phyloP scores from a whole-genome alignment of 2,113 vertebrate species.

The Muntiacus reevesi region DNA sequence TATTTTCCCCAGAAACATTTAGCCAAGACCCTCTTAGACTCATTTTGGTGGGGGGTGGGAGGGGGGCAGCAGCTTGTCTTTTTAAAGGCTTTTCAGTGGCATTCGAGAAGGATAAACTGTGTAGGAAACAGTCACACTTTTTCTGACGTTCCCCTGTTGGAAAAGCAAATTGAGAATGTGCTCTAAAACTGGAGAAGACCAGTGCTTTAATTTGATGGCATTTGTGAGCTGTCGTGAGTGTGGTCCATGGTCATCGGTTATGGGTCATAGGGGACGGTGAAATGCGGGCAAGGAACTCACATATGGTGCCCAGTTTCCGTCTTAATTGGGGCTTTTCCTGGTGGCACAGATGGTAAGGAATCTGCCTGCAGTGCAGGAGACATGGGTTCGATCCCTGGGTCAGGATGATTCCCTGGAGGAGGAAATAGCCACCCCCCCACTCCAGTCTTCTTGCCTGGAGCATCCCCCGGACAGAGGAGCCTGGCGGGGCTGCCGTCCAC shows the following conservation, averaged over 20 bases:
- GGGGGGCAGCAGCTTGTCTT: neutral
- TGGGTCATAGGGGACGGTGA: fast-evolving
- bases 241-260: fast-evolving
- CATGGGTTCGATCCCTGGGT: neutral
- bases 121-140: neutral
- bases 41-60: neutral
- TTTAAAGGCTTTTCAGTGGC: neutral
- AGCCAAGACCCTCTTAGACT: neutral
- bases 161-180: neutral
- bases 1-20: neutral
- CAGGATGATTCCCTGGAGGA: neutral
- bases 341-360: neutral
- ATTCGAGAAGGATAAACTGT: neutral
- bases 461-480: neutral
- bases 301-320: neutral
- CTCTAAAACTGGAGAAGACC: neutral
- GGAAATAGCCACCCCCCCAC: neutral
- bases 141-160: neutral
- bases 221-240: neutral
- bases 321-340: neutral
- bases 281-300: neutral
- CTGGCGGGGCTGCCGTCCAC: neutral
- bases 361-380: neutral
- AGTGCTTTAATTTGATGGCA: neutral
- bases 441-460: neutral